phyloP scores from a whole-genome alignment of 2,888 invertebrate genomes.

The Charanyca ferruginea region DNA sequence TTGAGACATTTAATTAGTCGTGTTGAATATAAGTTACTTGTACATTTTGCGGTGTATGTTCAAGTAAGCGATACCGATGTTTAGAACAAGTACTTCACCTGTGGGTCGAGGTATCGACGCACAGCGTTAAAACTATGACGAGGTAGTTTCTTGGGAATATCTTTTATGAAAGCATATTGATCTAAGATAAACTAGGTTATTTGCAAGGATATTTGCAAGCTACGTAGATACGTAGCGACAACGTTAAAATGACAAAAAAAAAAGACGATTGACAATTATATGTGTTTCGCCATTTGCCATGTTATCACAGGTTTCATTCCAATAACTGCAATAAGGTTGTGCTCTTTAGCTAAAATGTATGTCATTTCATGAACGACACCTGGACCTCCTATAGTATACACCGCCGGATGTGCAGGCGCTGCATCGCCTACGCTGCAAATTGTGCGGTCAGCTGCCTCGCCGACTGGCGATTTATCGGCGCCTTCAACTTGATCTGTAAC shows the following conservation, averaged over 20 bases:
- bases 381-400: slow-evolving; percentile 5
- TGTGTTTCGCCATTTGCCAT: no score
- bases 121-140: slow-evolving; percentile 9
- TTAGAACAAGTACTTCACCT: slow-evolving; percentile 48
- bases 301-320: no score
- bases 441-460: slow-evolving; percentile 68
- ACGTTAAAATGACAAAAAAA: no score
- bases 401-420: slow-evolving; percentile 25
- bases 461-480: slow-evolving; percentile 72
- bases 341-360: neutral
- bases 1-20: slow-evolving; percentile 54
- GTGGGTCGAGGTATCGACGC: slow-evolving; percentile 16
- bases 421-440: slow-evolving; percentile 71
- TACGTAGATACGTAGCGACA: no score
- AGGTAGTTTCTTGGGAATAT: neutral
- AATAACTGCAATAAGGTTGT: neutral
- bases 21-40: slow-evolving; percentile 35
- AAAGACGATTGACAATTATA: no score
- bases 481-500: slow-evolving; percentile 77
- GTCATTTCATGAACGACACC: no score
- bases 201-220: no score
- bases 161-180: slow-evolving; percentile 2
- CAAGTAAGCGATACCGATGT: slow-evolving; percentile 53
- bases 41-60: slow-evolving; percentile 44
- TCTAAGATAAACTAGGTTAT: no score